These are phyloP conservation scores for Malurus cyaneus DNA, from an alignment of 2,113 vertebrate species.

Conservation along the genomic window DNA sequence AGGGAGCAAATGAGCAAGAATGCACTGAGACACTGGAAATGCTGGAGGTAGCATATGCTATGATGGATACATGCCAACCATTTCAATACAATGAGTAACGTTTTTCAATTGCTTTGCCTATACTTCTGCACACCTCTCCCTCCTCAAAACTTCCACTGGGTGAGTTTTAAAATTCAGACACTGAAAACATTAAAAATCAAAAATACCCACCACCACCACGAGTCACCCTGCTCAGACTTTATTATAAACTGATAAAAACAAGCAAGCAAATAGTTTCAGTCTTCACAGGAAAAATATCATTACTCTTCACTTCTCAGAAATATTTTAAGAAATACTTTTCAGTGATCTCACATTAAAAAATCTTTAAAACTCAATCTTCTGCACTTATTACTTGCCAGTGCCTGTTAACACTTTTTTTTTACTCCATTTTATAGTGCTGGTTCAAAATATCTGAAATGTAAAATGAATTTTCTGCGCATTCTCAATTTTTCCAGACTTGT, in stretches of 20 bases:
- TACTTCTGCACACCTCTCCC: background rate
- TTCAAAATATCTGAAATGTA: background rate
- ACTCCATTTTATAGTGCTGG: background rate
- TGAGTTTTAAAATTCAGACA: background rate
- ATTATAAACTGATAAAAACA: background rate
- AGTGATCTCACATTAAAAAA: background rate
- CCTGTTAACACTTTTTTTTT: background rate
- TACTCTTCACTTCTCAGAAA: background rate
- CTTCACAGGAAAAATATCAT: background rate
- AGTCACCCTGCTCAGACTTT: background rate
- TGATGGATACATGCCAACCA: fast-evolving
- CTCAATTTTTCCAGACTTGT: background rate
- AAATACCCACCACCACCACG: background rate
- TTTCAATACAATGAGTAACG: background rate
- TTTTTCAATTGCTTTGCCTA: background rate
- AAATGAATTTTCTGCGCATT: background rate
- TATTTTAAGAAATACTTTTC: background rate
- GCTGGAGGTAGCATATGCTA: background rate
- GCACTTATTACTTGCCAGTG: background rate
- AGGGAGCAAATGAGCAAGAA: background rate
- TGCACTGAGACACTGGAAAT: background rate
- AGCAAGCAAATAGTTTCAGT: background rate
- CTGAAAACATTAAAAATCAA: background rate
- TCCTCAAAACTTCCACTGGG: background rate
- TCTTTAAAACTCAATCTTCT: background rate